These are phyloP conservation scores for Tetragnatha versicolor DNA, from an alignment of 1,140 invertebrate species.

Conservation along the genomic window DNA sequence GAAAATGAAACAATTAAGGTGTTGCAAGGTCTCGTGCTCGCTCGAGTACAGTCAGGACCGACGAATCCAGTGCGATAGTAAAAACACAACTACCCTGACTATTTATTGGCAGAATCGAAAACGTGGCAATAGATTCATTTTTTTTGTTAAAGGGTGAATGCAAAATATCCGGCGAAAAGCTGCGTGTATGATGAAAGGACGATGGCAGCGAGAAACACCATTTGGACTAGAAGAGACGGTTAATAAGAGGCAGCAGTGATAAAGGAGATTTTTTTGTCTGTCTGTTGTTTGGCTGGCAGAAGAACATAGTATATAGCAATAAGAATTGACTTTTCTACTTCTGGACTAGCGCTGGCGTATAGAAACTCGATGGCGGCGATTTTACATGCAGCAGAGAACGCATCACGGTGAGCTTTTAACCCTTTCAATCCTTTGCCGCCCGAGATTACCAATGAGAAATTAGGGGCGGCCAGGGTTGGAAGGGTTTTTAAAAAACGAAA, in stretches of 20 bases:
- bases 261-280: too few relatives aligned
- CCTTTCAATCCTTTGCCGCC: too few relatives aligned
- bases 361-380: conserved; percentile 45
- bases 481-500: too few relatives aligned
- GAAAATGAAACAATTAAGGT: too few relatives aligned
- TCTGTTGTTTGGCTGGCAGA: conserved; percentile 49
- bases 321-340: conserved; percentile 13
- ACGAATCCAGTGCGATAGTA: conserved; percentile 18
- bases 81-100: conserved; percentile 33
- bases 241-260: conserved; percentile 47
- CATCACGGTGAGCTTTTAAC: conserved; percentile 26
- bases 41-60: too few relatives aligned
- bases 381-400: conserved; percentile 48
- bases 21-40: too few relatives aligned
- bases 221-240: conserved; percentile 55
- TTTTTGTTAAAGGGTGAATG: conserved; percentile 25
- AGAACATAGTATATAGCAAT: conserved; percentile 36
- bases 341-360: conserved; percentile 44
- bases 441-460: too few relatives aligned
- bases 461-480: too few relatives aligned
- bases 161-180: conserved; percentile 53
- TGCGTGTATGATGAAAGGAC: conserved; percentile 48
- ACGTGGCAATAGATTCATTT: conserved; percentile 17
- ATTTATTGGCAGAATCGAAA: conserved; percentile 38
- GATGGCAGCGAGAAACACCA: conserved; percentile 46